A percentile compares a stretch with the other conserved stretches of the same genome.
Evolutionary conservation across 1,140 invertebrate genomes (phyloP).

Genomic region (Pollicipes pollicipes): DNA sequence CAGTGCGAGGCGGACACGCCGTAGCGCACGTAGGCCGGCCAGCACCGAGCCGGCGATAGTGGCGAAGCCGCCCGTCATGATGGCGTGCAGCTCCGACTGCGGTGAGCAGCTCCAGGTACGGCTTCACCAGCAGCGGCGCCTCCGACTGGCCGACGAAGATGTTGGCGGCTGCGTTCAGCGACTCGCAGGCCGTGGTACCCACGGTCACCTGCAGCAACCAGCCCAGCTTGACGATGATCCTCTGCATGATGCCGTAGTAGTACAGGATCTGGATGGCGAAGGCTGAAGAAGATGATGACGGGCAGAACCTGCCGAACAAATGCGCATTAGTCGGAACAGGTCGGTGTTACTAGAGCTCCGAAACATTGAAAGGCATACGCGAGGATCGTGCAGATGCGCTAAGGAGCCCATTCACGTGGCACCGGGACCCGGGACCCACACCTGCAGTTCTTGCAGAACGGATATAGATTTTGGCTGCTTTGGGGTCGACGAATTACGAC

Average conservation of each 20-base stretch:
- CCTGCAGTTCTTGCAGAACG: too few species aligned
- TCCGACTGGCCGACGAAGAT: conserved; percentile 84
- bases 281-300: conserved; percentile 79
- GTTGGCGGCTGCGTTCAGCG: conserved; percentile 71
- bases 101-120: conserved; percentile 68
- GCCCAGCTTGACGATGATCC: conserved; percentile 63
- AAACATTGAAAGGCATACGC: too few species aligned
- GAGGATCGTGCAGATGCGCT: too few species aligned
- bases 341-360: neutral
- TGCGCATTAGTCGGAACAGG: too few species aligned
- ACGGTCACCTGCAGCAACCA: conserved; percentile 50
- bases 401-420: too few species aligned
- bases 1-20: conserved; percentile 63
- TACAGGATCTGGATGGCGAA: conserved; percentile 72
- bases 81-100: conserved; percentile 71
- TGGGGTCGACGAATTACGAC: too few species aligned
- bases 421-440: too few species aligned
- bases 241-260: conserved; percentile 72
- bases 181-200: conserved; percentile 78
- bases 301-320: conserved; percentile 41
- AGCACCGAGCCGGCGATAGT: conserved; percentile 85
- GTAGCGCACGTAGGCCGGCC: conserved; percentile 77
- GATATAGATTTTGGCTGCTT: too few species aligned
- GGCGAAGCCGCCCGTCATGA: conserved; percentile 86
- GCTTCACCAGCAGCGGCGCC: conserved; percentile 68